phyloP scores from a whole-genome alignment of 2,113 vertebrate species.

The Ancistrus triradiatus region DNA sequence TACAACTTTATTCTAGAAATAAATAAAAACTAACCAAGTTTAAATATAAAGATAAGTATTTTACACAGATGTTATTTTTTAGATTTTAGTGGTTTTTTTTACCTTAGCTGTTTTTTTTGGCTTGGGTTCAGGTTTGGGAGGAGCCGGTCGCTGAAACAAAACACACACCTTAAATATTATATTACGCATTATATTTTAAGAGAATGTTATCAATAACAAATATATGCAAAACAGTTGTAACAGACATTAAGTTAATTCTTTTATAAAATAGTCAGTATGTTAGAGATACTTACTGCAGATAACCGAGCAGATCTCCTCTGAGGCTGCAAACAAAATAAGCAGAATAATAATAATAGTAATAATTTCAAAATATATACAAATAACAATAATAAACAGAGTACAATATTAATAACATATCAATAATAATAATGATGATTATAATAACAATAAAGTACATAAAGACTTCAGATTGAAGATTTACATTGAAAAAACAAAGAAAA shows the following conservation, averaged over 20 bases:
- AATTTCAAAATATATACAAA: neutral
- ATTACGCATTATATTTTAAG: too few relatives aligned
- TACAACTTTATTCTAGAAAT: too few relatives aligned
- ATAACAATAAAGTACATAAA: neutral
- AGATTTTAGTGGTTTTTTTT: slow-evolving; percentile 23
- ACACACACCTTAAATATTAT: too few relatives aligned
- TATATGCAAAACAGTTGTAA: too few relatives aligned
- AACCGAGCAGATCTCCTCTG: slow-evolving; percentile 91
- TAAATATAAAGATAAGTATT: too few relatives aligned
- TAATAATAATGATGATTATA: neutral
- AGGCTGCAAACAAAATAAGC: slow-evolving; percentile 69
- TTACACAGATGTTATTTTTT: too few relatives aligned
- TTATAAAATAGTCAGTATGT: neutral
- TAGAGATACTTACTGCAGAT: slow-evolving; percentile 78
- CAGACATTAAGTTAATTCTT: too few relatives aligned
- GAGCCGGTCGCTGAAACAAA: slow-evolving; percentile 77
- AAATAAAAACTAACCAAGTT: too few relatives aligned
- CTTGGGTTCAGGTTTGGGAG: slow-evolving; percentile 79
- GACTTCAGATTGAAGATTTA: neutral
- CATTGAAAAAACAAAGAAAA: too few relatives aligned
- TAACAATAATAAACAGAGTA: neutral
- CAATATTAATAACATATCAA: neutral
- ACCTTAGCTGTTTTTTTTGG: slow-evolving; percentile 87
- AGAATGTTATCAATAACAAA: too few relatives aligned
- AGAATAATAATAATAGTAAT: neutral